Conservation (phyloP, 2,797 vertebrate species). For the Eospalax fontanierii region DNA sequence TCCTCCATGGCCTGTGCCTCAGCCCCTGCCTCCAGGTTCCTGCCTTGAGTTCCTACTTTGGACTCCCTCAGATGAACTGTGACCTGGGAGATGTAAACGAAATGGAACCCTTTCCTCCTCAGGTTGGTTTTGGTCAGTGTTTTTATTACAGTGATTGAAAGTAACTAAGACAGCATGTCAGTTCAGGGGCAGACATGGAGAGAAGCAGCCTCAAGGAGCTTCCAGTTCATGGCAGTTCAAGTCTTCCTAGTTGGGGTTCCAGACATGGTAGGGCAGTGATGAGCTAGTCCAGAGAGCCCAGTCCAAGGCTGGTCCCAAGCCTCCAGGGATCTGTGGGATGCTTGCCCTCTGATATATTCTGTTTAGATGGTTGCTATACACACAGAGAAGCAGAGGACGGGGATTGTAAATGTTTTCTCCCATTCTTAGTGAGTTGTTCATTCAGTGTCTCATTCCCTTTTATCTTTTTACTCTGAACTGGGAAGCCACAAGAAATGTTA, state of each 20-base stretch:
- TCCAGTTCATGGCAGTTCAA: background rate
- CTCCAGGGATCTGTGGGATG: no score
- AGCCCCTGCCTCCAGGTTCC: no score
- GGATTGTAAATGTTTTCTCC: background rate
- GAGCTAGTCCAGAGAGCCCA: background rate
- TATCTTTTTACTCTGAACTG: background rate
- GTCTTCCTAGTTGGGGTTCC: background rate
- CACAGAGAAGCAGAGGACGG: background rate
- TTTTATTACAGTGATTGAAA: no score
- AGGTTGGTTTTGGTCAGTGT: no score
- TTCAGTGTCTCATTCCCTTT: background rate
- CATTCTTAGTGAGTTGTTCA: constrained; percentile 41
- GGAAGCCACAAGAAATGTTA: constrained; percentile 7
- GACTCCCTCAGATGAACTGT: no score
- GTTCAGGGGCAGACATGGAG: background rate
- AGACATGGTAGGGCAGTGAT: background rate
- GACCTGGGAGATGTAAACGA: no score
- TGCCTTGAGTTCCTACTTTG: no score
- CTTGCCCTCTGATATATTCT: background rate
- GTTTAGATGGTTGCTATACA: background rate
- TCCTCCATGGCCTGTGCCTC: no score
- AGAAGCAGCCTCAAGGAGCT: background rate
- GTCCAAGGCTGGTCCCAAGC: no score
- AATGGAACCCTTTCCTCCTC: no score
- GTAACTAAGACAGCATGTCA: no score